Conservation (phyloP, 2,888 invertebrate species). For the Acronicta alni region DNA sequence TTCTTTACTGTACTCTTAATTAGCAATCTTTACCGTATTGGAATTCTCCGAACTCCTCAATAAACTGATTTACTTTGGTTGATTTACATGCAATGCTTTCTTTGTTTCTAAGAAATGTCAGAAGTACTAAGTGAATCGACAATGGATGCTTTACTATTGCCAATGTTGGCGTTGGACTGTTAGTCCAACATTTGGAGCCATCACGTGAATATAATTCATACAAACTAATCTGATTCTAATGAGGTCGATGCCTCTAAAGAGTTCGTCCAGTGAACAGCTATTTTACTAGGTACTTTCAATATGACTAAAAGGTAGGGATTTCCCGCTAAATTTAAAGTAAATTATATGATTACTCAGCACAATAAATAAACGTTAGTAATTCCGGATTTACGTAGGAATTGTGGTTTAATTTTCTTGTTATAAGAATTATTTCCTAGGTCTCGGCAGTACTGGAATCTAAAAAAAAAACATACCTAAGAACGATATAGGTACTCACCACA, state of each 20-base stretch:
- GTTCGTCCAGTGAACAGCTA: constrained; percentile 10
- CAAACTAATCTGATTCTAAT: constrained; percentile 33
- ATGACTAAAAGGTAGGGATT: neutral
- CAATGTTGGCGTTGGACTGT: neutral
- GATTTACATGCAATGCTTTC: neutral
- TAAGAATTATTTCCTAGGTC: neutral
- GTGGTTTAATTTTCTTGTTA: constrained; percentile 15
- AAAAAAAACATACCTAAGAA: too few species aligned
- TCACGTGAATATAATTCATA: constrained; percentile 8
- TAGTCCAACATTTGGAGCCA: constrained; percentile 8
- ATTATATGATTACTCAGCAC: constrained; percentile 12
- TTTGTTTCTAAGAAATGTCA: neutral
- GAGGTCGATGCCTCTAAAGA: constrained; percentile 28
- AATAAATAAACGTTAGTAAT: neutral
- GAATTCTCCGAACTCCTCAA: constrained; percentile 16
- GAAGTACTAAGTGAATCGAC: neutral
- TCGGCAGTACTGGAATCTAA: too few species aligned
- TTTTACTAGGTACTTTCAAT: neutral
- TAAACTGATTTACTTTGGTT: constrained; percentile 1
- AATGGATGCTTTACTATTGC: neutral
- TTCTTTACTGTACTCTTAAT: constrained; percentile 29
- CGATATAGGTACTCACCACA: too few species aligned
- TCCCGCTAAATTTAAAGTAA: neutral
- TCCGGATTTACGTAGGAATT: neutral
- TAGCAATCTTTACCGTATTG: constrained; percentile 24